Base-by-base conservation (phyloP, 2,113 vertebrate genomes). In the Struthidea cinerea region DNA sequence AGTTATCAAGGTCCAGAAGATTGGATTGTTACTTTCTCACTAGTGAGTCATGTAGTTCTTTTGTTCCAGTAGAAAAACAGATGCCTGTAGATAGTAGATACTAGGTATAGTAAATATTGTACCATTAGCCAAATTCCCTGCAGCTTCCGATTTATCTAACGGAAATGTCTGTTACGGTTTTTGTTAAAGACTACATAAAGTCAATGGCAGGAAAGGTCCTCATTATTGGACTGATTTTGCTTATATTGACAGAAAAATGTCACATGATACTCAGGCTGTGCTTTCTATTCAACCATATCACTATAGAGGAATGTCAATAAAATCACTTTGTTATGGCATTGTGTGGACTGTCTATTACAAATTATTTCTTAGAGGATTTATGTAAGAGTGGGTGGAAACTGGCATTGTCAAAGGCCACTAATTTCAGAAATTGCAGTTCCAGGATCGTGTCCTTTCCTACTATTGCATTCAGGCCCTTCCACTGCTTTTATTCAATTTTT, bases 301-400 rank as follows among this genome's bases (percentile, higher is more conserved):
- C 97, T 98, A 98, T 97, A 98, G 97, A 98, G 97, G 98, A 98
- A 98, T 98, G 97, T 98, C 97, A 99, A 99, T 99, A 99, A 99
- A 99, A 94, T 98, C 97, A 98, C 95, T 99, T 99, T 99, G 98
- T 98, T 98, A 98, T 98, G 97, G 95, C 96, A 96, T 85, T 74
- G 95, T 96, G 96, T 98, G 79, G 86, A 94, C 50, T 97, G 53
- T 94, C 97, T 97, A 74, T 98, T 97, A 52, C 49, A 91, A 93
- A 41, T 53, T 67, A 6, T 47, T 87, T 60, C 7, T 2, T 7
- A 50, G 64, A 70, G 39, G 35, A 84, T 47, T 8, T 52, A 11
- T 71, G 39, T 92, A 86, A 44, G 35, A 44, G 18, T 50, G 82
- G 24, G 9, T 90, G 41, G 37, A 90, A 77, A 56, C 26, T 37